These are phyloP conservation scores for Felis chaus DNA, from an alignment of 2,113 vertebrate genomes.

Conservation along the genomic window DNA sequence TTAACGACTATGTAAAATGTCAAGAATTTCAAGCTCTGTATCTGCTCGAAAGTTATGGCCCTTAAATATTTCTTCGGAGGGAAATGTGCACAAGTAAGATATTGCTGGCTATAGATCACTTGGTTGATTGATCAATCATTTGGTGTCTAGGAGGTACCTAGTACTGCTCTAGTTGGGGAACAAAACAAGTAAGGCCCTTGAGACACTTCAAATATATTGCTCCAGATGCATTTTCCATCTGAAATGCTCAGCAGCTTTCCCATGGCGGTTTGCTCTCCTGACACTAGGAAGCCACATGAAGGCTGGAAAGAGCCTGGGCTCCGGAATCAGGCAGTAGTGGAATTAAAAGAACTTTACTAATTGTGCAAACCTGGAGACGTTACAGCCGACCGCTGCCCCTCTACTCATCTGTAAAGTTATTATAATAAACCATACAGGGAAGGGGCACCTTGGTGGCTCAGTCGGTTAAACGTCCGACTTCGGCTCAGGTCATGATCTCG, in stretches of 20 bases:
- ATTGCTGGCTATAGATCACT: background rate
- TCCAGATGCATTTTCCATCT: background rate
- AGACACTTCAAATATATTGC: background rate
- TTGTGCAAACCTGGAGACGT: background rate
- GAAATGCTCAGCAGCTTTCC: background rate
- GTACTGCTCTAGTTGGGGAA: background rate
- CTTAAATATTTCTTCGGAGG: background rate
- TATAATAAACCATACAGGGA: background rate
- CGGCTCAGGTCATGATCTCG: too few species aligned
- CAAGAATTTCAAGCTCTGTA: conserved; percentile 17
- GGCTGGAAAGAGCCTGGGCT: background rate
- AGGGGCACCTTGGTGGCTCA: too few species aligned
- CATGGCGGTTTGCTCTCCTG: background rate
- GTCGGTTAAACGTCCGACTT: too few species aligned
- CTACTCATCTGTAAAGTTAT: conserved; percentile 22
- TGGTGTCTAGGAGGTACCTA: background rate
- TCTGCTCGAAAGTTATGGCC: background rate
- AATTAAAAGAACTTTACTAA: background rate
- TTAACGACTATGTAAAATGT: background rate
- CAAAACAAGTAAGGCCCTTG: background rate
- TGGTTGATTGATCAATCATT: background rate
- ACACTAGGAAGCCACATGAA: background rate
- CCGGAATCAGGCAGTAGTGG: background rate
- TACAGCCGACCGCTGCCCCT: background rate
- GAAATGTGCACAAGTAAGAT: background rate